A percentile compares a stretch with the other conserved stretches of the same genome.
Conservation (phyloP, 1,140 invertebrate species). For the Pseudomyrmex gracilis region DNA sequence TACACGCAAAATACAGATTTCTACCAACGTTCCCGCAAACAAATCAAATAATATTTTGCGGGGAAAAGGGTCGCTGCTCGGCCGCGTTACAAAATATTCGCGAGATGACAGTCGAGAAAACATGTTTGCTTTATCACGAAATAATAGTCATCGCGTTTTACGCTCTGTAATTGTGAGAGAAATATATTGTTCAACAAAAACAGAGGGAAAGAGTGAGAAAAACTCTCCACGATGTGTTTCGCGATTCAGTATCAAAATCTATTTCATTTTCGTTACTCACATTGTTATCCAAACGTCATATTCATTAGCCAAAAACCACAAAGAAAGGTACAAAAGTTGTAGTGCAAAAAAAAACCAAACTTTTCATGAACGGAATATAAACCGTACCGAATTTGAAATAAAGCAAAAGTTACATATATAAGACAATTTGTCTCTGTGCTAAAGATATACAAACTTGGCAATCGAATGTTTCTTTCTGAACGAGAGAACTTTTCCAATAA, state of each 20-base stretch:
- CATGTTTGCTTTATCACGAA: constrained; percentile 49
- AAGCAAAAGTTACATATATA: constrained; percentile 40
- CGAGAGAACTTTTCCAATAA: background rate
- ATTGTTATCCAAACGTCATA: constrained; percentile 43
- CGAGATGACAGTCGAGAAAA: constrained; percentile 44
- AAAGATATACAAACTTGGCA: constrained; percentile 26
- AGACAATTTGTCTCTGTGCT: constrained; percentile 37
- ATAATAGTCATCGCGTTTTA: constrained; percentile 44
- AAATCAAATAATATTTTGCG: constrained; percentile 42
- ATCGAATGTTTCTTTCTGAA: background rate
- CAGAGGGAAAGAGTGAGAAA: background rate
- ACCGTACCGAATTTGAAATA: constrained; percentile 44
- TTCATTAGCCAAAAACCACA: constrained; percentile 21
- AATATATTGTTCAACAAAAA: constrained; percentile 26
- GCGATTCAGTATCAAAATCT: constrained; percentile 25
- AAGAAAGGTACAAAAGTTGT: constrained; percentile 20
- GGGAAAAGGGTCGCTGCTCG: background rate
- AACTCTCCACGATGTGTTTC: background rate
- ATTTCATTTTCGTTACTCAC: constrained; percentile 31
- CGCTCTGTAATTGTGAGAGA: constrained; percentile 33
- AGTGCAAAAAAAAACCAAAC: constrained; percentile 14
- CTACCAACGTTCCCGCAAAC: constrained; percentile 29
- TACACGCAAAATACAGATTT: constrained; percentile 32
- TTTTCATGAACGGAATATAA: constrained; percentile 7
- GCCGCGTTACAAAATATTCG: constrained; percentile 32